Evolutionary conservation across 2,888 invertebrate species (phyloP), one percentile per base, ranked within the genome.

Genomic region (Leptopilina syphax): DNA sequence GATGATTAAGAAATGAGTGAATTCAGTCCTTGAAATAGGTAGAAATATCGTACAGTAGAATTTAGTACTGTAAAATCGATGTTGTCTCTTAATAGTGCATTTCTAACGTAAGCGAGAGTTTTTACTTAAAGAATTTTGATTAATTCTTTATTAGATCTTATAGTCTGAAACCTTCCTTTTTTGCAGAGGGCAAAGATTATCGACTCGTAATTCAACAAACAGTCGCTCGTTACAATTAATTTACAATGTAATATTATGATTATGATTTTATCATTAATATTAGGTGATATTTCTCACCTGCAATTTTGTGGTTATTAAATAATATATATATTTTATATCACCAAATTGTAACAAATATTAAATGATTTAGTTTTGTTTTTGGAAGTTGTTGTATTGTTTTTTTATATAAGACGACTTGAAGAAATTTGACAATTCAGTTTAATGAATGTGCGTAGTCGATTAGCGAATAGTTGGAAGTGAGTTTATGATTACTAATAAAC

Each of bases 401-500:
- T 50, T 50, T 12, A 50, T 3, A 12, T 18, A 6, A 10, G 9
- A 24, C 27, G 47, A 68, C 50, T 50, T 34, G 10, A 10, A 68
- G 6, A 13, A 70, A 27, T 50, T 83, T 10, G 73, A 81, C 63
- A 63, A 63, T 63, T 63, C 34, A 54, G 4, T 73, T n/a, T 73
- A 57, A n/a, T 73, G n/a, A 13, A 77, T 77, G 67, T 79, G 80
- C 76, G 76, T 86, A 86, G 83, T 65, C 47, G 63, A 80, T 66
- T 84, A 86, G 86, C 34, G 82, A 81, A 81, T 87, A 85, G 84
- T 83, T 81, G 81, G 86, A 87, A 81, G 83, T 87, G 87, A 88
- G 85, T 85, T 88, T 87, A 89, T 88, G 84, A 89, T 89, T 89
- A 89, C 5, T 83, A 85, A 85, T 87, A 86, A 87, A 87, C 80